Percentiles rank a stretch among this genome's conserved stretches.
phyloP scores from a whole-genome alignment of 2,113 vertebrate species.

The Melanerpes aurifrons region DNA sequence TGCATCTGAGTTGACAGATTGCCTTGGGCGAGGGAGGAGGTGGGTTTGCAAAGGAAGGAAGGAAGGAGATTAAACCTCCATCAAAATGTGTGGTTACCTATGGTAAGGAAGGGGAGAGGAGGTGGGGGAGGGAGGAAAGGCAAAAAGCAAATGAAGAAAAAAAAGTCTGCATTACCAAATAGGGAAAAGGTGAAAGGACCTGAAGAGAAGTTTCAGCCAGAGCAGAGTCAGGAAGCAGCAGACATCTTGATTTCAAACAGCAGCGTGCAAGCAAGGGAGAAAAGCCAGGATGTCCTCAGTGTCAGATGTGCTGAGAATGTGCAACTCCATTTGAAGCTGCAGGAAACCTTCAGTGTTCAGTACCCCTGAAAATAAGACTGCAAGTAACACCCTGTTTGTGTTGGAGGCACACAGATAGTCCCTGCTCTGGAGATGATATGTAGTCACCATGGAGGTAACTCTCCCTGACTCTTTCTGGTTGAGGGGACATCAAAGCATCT shows the following conservation, averaged over 20 bases:
- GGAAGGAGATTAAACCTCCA: slow-evolving; percentile 67
- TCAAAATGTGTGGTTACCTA: slow-evolving; percentile 52
- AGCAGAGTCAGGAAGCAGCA: not conserved
- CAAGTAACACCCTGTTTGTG: accelerated
- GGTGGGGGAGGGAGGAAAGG: not conserved
- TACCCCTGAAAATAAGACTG: not conserved
- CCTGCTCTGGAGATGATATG: not conserved
- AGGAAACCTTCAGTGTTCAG: not conserved
- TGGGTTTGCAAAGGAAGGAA: slow-evolving; percentile 66
- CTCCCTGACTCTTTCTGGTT: not conserved
- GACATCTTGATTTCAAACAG: not conserved
- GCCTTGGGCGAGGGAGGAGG: slow-evolving; percentile 43
- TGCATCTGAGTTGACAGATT: slow-evolving; percentile 6
- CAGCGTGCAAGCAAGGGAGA: not conserved
- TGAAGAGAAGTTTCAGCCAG: not conserved
- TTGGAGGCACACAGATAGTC: not conserved
- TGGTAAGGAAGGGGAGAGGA: not conserved
- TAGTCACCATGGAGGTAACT: not conserved
- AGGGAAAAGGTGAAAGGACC: not conserved
- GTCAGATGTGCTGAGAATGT: not conserved
- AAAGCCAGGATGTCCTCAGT: accelerated
- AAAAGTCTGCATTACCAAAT: not conserved
- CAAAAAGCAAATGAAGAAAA: not conserved
- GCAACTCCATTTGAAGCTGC: not conserved
- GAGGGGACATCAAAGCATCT: slow-evolving; percentile 36